Evolutionary conservation across 2,888 invertebrate genomes (phyloP), one percentile per base, ranked within the genome.

Genomic region (Epistrophe grossulariae): DNA sequence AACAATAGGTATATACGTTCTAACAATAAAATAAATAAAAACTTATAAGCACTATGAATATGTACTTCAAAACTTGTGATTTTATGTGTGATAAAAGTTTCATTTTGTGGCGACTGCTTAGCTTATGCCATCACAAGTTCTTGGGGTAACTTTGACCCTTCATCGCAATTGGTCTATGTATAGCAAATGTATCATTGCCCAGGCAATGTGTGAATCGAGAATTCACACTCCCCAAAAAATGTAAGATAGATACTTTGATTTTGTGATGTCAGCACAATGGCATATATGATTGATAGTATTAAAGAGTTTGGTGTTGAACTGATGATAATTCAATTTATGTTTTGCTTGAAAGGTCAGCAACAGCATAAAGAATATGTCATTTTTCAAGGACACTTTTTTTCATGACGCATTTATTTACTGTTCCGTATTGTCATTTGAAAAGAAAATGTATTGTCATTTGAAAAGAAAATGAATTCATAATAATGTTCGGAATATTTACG

Each of bases 111-210:
- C 90, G 50, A 90, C 91, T 60, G 89, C 89, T 15, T 24, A 24
- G n/a, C 24, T 24, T 89, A 88, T 64, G 90, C 91, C 76, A 90
- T 92, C 57, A 91, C 91, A 55, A 91, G 90, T 89, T 91, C 91
- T 84, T 92, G 91, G 91, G 92, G 91, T 50, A 91, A 91, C 80
- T 91, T 92, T 71, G 90, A 91, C 31, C 90, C 91, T 74, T 91
- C 91, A 73, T 91, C 91, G 64, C 91, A 91, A 88, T 81, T 92
- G 73, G 82, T 92, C 79, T 91, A 91, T 85, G 91, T 90, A 57
- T 91, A 64, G 89, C 90, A 55, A 91, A 91, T 88, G 89, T 90
- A 50, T 92, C 92, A 17, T 90, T 90, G 72, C 89, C 91, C 4
- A 91, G 89, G 10, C 90, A 90, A 90, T 92, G 91, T 88, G 91